Evolutionary conservation across 2,113 vertebrate genomes (phyloP), one percentile per base, ranked within the genome.

Genomic region (Tachuris rubrigastra): DNA sequence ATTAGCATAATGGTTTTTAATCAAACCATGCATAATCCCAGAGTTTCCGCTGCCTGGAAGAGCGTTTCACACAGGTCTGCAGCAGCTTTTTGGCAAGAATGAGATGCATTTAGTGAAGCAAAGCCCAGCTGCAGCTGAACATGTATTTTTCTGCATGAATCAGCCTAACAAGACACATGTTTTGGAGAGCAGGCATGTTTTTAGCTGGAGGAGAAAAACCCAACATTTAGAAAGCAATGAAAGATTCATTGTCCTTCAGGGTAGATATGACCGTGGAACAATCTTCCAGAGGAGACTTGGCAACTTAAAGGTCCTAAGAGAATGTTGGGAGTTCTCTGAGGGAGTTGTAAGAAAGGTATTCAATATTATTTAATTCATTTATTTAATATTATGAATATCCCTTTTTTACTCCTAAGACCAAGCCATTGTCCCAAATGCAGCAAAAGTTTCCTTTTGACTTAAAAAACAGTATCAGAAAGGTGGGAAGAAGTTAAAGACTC

Each of bases 111-210:
- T 65, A 52, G 19, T 6, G 19, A 60, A 42, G 47, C 16, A 77
- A 90, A 89, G 59, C n/a, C n/a, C 47, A 92, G n/a, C 46, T 80
- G 80, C 85, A 86, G 24, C 9, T 82, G 65, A 74, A 81, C 44
- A 27, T 47, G 47, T 8, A 14, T 62, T 89, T 86, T 88, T 50
- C 50, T 66, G 52, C 80, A 74, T 18, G 42, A 93, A 37, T 42
- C 62, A 21, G 33, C 15, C 37, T 22, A 68, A 42, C 19, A 56
- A 62, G 41, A 13, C 41, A 9, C 23, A 23, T 41, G 46, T 31
- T 72, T 91, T 85, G 78, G 53, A 67, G 71, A 76, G 6, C 44
- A 72, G 30, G 19, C 14, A 10, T 18, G 53, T 20, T 18, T 84
- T 83, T 23, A 75, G 21, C 33, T 78, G 2, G 0, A 37, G 13